Percentiles rank a stretch among this genome's conserved stretches.
phyloP scores from a whole-genome alignment of 2,888 invertebrate genomes.

The Clanis bilineata region DNA sequence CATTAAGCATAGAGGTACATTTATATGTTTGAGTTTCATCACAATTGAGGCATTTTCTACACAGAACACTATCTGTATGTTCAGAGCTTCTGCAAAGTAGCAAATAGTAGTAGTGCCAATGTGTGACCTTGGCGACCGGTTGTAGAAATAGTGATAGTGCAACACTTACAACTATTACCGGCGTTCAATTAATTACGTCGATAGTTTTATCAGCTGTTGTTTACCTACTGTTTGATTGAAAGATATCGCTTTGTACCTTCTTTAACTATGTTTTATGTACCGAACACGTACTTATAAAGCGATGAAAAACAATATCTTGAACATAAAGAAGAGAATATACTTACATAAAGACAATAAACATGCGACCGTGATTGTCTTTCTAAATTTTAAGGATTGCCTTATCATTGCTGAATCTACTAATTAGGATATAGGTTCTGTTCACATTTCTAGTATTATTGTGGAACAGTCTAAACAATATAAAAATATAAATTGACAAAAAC shows the following conservation, averaged over 20 bases:
- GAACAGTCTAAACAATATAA: background rate
- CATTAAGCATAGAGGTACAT: too few relatives aligned
- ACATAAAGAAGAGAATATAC: conserved; percentile 37
- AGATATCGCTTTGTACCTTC: too few relatives aligned
- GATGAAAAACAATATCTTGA: background rate
- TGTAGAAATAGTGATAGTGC: background rate
- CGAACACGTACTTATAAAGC: too few relatives aligned
- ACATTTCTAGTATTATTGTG: conserved; percentile 49
- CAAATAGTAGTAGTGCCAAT: background rate
- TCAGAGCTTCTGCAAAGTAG: background rate
- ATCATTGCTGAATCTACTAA: conserved; percentile 59
- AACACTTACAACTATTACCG: background rate
- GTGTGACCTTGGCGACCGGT: background rate
- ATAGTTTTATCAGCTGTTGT: background rate
- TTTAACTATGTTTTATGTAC: background rate
- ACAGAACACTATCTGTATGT: background rate
- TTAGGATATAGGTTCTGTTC: conserved; percentile 36
- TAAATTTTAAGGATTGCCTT: conserved; percentile 69
- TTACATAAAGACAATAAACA: conserved; percentile 62
- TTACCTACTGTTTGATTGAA: background rate
- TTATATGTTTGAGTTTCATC: too few relatives aligned
- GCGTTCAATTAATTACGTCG: background rate
- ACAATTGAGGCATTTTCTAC: too few relatives aligned
- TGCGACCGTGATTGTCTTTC: conserved; percentile 65
- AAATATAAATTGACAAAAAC: conserved; percentile 27